Conservation (phyloP, 2,797 vertebrate species). For the Periparus ater region DNA sequence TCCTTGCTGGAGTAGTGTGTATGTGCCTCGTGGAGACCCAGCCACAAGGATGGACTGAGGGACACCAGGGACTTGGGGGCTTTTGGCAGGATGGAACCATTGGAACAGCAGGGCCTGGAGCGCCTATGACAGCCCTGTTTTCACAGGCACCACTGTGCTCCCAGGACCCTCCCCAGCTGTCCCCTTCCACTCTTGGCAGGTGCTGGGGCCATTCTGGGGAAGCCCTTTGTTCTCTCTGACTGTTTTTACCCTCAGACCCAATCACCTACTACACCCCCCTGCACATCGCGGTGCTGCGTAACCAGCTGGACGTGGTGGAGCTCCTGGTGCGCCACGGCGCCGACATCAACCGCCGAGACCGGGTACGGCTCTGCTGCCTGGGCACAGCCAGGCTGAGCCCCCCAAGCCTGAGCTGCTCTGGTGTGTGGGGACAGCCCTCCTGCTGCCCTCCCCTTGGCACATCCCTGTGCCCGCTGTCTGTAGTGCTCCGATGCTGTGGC, state of each 20-base stretch:
- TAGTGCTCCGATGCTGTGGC: not conserved
- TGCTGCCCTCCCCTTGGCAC: not conserved
- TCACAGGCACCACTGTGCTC: not conserved
- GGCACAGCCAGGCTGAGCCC: not conserved
- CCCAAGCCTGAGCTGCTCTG: not conserved
- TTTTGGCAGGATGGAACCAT: not conserved
- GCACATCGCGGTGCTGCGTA: conserved; percentile 89
- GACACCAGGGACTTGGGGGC: not conserved
- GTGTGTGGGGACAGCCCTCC: not conserved
- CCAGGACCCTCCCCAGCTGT: not conserved
- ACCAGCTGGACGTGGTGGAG: conserved; percentile 84
- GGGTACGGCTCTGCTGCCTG: conserved; percentile 71
- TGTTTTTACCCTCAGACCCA: conserved; percentile 78
- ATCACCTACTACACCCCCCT: conserved; percentile 93
- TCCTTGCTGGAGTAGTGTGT: not conserved
- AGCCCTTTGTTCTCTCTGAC: not conserved
- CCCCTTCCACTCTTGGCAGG: not conserved
- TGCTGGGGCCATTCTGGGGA: fast-evolving
- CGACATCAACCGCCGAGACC: conserved; percentile 88
- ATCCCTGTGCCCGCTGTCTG: fast-evolving
- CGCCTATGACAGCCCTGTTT: not conserved
- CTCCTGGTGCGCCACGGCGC: conserved; percentile 85
- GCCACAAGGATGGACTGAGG: not conserved
- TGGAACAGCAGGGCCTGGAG: not conserved
- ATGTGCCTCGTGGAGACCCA: not conserved